These are phyloP conservation scores for Apaloderma vittatum DNA, from an alignment of 2,113 vertebrate genomes.

Conservation along the genomic window DNA sequence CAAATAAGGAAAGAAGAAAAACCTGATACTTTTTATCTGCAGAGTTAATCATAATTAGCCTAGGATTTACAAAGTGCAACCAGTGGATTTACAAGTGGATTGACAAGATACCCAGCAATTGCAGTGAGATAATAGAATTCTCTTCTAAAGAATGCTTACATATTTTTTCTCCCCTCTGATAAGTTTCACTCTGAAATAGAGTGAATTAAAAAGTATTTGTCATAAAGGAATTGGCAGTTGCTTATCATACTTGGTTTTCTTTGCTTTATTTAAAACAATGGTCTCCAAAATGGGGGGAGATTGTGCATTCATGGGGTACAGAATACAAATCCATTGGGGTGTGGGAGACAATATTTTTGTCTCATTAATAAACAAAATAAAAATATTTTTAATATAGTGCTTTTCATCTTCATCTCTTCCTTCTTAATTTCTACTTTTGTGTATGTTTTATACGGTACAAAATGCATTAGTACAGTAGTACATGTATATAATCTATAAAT, in stretches of 20 bases:
- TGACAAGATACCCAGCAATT: neutral
- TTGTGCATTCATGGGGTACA: accelerated
- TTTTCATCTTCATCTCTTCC: neutral
- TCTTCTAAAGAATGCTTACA: neutral
- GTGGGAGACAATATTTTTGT: neutral
- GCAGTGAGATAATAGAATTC: neutral
- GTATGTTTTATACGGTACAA: neutral
- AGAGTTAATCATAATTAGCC: neutral
- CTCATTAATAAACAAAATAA: neutral
- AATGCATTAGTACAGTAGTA: neutral
- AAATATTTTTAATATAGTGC: neutral
- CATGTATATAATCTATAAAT: neutral
- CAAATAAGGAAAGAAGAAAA: neutral
- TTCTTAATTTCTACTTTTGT: neutral
- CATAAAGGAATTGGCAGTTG: neutral
- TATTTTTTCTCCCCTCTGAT: accelerated
- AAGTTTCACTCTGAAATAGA: neutral
- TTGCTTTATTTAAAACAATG: neutral
- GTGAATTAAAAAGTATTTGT: neutral
- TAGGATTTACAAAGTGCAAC: neutral
- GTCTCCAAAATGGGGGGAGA: neutral
- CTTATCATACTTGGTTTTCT: neutral
- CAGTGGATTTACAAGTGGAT: neutral
- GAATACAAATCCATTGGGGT: accelerated
- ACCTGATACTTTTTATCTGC: neutral